These are phyloP conservation scores for Rambutsinella grinnellia DNA, from an alignment of 2,888 invertebrate genomes.

Conservation along the genomic window DNA sequence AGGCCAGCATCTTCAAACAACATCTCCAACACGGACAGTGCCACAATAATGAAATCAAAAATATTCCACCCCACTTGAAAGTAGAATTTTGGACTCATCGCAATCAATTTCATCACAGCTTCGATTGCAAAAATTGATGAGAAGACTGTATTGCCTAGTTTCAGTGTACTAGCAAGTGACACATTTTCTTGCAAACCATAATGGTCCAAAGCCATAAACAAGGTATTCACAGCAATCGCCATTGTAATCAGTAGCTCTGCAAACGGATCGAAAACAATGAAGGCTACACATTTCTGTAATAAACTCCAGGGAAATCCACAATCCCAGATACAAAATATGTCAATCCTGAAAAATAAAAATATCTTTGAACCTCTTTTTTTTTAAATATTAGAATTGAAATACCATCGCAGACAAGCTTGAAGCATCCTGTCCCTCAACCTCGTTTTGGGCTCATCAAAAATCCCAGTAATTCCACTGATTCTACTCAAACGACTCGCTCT, in stretches of 20 bases:
- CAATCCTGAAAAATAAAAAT: slow-evolving; percentile 72
- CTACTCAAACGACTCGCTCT: slow-evolving; percentile 71
- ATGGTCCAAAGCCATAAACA: slow-evolving; percentile 91
- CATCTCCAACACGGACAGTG: slow-evolving; percentile 92
- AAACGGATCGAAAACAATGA: slow-evolving; percentile 97
- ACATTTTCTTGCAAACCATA: slow-evolving; percentile 87
- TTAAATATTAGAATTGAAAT: slow-evolving; percentile 2
- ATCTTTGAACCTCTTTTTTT: neutral
- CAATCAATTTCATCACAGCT: slow-evolving; percentile 81
- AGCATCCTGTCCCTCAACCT: slow-evolving; percentile 88
- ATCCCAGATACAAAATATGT: slow-evolving; percentile 79
- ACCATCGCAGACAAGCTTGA: slow-evolving; percentile 78
- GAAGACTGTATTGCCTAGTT: slow-evolving; percentile 88
- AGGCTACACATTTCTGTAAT: slow-evolving; percentile 88
- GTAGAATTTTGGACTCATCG: slow-evolving; percentile 96
- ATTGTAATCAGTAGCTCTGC: slow-evolving; percentile 98
- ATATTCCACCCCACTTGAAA: slow-evolving; percentile 99
- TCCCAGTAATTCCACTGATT: slow-evolving; percentile 31
- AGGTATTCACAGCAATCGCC: slow-evolving; percentile 97
- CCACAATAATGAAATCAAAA: slow-evolving; percentile 94
- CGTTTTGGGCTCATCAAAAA: slow-evolving; percentile 70
- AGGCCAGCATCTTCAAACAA: slow-evolving; percentile 85
- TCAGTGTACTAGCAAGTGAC: slow-evolving; percentile 78
- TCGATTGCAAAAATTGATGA: slow-evolving; percentile 45
- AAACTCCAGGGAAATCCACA: slow-evolving; percentile 94